Conservation (phyloP, 2,113 vertebrate genomes). For the Prunella himalayana region DNA sequence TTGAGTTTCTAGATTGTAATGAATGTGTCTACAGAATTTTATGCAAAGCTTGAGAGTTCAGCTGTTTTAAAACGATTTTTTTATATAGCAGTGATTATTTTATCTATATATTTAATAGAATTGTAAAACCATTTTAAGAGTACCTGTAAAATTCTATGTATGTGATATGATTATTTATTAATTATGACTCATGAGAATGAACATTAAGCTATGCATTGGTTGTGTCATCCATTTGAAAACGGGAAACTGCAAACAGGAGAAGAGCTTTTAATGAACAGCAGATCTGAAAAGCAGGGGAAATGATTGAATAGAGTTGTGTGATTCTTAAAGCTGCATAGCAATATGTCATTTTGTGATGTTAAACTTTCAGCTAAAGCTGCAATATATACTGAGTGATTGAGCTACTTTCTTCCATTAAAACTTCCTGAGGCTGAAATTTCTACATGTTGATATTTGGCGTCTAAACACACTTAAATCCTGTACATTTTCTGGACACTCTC, state of each 20-base stretch:
- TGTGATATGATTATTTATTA: constrained; percentile 71
- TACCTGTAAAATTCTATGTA: constrained; percentile 65
- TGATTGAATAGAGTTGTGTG: constrained; percentile 8
- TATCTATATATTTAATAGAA: constrained; percentile 66
- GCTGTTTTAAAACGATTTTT: constrained; percentile 66
- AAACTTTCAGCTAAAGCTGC: constrained; percentile 24
- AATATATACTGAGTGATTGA: constrained; percentile 31
- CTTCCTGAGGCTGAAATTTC: constrained; percentile 27
- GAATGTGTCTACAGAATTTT: constrained; percentile 60
- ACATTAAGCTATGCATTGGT: constrained; percentile 45
- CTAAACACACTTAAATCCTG: not conserved
- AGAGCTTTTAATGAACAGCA: not conserved
- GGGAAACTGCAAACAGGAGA: not conserved
- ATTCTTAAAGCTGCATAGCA: constrained; percentile 55
- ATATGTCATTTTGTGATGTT: constrained; percentile 28
- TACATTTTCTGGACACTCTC: not conserved
- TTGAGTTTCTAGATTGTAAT: constrained; percentile 39
- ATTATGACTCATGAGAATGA: constrained; percentile 57
- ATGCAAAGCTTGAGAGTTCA: constrained; percentile 51
- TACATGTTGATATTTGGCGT: not conserved
- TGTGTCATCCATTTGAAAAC: not conserved
- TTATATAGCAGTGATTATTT: constrained; percentile 73
- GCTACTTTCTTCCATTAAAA: constrained; percentile 42
- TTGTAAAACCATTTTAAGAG: constrained; percentile 64
- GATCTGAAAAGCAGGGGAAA: constrained; percentile 50